These are phyloP conservation scores for Idaea aversata DNA, from an alignment of 2,888 invertebrate genomes.

Conservation along the genomic window DNA sequence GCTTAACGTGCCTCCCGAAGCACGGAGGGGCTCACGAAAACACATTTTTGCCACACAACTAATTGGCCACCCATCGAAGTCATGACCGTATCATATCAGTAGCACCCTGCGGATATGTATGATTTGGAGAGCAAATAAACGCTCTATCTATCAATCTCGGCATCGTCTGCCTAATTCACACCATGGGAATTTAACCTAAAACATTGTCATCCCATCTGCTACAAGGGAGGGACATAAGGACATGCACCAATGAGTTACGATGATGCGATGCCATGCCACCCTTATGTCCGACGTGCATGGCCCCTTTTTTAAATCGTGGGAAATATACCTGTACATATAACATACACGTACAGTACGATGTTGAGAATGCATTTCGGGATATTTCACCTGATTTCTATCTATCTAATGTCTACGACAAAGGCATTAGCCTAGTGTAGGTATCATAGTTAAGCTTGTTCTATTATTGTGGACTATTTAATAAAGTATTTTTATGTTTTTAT, in stretches of 20 bases:
- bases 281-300: constrained; percentile 60
- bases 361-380: not conserved
- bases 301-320: constrained; percentile 68
- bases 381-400: not conserved
- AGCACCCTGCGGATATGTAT: too few species aligned
- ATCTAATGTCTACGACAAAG: too few species aligned
- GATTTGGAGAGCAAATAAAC: not conserved
- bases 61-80: too few species aligned
- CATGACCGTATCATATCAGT: too few species aligned
- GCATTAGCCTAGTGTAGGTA: too few species aligned
- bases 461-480: too few species aligned
- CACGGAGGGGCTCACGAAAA: too few species aligned
- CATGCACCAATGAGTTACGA: constrained; percentile 52
- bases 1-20: too few species aligned
- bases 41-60: too few species aligned
- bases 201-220: constrained; percentile 41
- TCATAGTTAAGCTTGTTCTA: too few species aligned
- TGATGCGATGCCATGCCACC: constrained; percentile 28
- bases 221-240: constrained; percentile 33
- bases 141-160: constrained; percentile 21
- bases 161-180: constrained; percentile 24
- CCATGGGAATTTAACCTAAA: constrained; percentile 40
- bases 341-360: constrained; percentile 6
- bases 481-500: too few species aligned
- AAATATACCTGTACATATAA: constrained; percentile 63